Evolutionary conservation across 2,797 vertebrate genomes (phyloP).

Genomic region (Sebastolobus alascanus): DNA sequence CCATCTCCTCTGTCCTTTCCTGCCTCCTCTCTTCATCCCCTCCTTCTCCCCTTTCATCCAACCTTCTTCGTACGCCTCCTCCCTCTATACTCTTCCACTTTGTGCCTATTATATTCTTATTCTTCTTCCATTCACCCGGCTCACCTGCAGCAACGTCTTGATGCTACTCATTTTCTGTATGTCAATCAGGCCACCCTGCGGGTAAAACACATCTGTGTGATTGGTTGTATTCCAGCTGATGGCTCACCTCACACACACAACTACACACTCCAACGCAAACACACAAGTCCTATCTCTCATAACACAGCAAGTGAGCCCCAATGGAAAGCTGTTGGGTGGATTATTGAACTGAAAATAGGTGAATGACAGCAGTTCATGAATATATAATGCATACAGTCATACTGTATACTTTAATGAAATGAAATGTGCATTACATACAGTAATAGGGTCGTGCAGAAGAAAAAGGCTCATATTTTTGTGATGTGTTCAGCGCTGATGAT

Average conservation of each 20-base stretch:
- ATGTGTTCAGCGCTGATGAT: neutral
- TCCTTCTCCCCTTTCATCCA: neutral
- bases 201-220: conserved; percentile 50
- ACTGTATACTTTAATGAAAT: neutral
- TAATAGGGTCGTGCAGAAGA: neutral
- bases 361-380: conserved; percentile 2
- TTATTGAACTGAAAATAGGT: conserved; percentile 3
- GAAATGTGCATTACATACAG: neutral
- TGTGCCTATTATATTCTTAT: neutral
- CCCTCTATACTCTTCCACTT: neutral
- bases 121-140: neutral
- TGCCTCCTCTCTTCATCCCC: neutral
- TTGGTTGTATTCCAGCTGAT: conserved; percentile 36
- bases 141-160: conserved; percentile 20
- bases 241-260: conserved; percentile 12
- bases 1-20: neutral
- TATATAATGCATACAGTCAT: neutral
- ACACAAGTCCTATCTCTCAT: conserved; percentile 1
- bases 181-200: conserved; percentile 45
- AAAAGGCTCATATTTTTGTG: neutral
- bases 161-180: neutral
- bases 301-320: neutral
- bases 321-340: neutral
- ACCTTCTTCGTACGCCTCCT: neutral
- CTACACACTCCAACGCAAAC: neutral